Conservation (phyloP, 2,888 invertebrate species). For the Drymonia ruficornis region DNA sequence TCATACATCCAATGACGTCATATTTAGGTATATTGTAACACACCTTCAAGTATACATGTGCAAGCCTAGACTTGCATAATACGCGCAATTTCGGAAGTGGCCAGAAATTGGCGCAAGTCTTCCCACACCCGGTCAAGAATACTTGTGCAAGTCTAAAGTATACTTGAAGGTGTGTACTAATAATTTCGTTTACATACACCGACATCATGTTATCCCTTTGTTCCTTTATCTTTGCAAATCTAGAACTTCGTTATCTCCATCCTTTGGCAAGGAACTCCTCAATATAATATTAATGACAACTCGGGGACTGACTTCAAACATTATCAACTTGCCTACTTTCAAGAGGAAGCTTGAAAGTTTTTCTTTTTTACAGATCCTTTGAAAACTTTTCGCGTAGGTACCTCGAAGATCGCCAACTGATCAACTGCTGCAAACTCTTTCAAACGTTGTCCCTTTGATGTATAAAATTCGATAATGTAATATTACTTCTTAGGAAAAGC, state of each 20-base stretch:
- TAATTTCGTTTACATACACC: too few species aligned
- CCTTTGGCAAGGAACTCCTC: constrained; percentile 7
- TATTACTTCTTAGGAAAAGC: constrained; percentile 17
- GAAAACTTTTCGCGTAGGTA: constrained; percentile 35
- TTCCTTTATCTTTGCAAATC: neutral
- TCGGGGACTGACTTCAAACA: constrained; percentile 21
- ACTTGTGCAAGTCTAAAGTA: too few species aligned
- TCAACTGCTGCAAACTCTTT: constrained; percentile 39
- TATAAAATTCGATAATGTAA: constrained; percentile 37
- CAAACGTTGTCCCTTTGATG: constrained; percentile 36
- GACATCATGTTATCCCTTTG: neutral
- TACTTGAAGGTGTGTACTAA: too few species aligned
- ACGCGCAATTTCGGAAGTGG: too few species aligned
- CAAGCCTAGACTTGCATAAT: too few species aligned
- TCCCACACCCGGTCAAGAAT: too few species aligned
- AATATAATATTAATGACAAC: constrained; percentile 14
- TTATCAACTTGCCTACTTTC: constrained; percentile 26
- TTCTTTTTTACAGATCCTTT: constrained; percentile 26
- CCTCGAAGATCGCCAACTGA: constrained; percentile 41
- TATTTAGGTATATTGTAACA: too few species aligned
- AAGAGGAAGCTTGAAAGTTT: constrained; percentile 19
- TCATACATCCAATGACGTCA: too few species aligned
- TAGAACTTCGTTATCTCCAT: neutral
- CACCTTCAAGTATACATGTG: too few species aligned
- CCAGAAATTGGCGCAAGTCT: too few species aligned